phyloP scores from a whole-genome alignment of 2,888 invertebrate genomes.

The Meiosimyza platycephala region DNA sequence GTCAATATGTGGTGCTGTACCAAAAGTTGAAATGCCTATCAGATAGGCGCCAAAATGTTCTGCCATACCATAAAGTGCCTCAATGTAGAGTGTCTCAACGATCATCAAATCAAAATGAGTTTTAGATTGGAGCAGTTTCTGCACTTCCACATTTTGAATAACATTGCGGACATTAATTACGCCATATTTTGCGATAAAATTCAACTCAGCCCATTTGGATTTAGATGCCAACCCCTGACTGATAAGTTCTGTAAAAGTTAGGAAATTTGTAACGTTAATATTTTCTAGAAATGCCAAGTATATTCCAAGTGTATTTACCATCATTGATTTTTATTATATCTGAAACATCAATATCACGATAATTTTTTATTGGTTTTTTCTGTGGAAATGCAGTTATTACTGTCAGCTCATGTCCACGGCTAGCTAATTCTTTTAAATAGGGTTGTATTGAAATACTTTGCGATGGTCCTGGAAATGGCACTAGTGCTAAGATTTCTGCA shows the following conservation, averaged over 20 bases:
- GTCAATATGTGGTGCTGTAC: conserved; percentile 50
- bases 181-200: conserved; percentile 38
- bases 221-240: not conserved
- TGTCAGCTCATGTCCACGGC: conserved; percentile 63
- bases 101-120: conserved; percentile 62
- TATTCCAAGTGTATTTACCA: not conserved
- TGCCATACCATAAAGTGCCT: conserved; percentile 58
- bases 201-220: conserved; percentile 46
- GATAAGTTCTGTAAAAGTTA: conserved; percentile 21
- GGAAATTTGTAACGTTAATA: no score
- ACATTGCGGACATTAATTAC: conserved; percentile 23
- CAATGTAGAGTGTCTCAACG: conserved; percentile 57
- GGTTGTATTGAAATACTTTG: conserved; percentile 57
- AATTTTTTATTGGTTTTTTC: conserved; percentile 53
- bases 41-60: conserved; percentile 56
- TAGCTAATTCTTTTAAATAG: conserved; percentile 56
- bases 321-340: conserved; percentile 14
- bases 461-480: conserved; percentile 52
- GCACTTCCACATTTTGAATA: conserved; percentile 47
- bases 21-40: conserved; percentile 51
- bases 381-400: conserved; percentile 59
- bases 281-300: not conserved
- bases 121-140: conserved; percentile 55
- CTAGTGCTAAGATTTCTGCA: conserved; percentile 45
- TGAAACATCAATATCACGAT: conserved; percentile 50